Conservation (phyloP, 2,888 invertebrate genomes). For the Ophioninae sp. region DNA sequence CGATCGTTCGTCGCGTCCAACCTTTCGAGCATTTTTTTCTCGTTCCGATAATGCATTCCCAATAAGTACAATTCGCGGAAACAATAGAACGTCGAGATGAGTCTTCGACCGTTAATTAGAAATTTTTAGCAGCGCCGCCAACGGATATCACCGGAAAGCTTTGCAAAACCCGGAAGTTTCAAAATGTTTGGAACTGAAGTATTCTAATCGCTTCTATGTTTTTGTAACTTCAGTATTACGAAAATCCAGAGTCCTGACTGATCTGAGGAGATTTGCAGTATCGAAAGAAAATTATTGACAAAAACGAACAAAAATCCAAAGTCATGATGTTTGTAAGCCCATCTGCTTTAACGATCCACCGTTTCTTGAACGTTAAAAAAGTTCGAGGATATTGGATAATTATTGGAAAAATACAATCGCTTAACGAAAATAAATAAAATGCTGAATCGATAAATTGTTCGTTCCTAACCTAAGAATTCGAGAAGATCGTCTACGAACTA, state of each 20-base stretch:
- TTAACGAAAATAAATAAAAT: not conserved
- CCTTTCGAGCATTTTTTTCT: not conserved
- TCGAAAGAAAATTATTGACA: too few relatives aligned
- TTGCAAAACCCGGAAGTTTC: not conserved
- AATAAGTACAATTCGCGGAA: not conserved
- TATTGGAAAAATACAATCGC: not conserved
- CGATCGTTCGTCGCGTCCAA: not conserved
- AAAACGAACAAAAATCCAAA: too few relatives aligned
- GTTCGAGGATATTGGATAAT: not conserved
- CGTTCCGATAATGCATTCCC: not conserved
- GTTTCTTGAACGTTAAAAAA: not conserved
- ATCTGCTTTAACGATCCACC: too few relatives aligned
- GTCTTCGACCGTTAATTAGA: not conserved
- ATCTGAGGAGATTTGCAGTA: too few relatives aligned
- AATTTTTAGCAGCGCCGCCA: slow-evolving; percentile 13
- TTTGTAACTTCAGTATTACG: not conserved
- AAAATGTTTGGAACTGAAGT: not conserved
- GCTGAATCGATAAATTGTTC: too few relatives aligned
- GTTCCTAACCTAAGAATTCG: not conserved
- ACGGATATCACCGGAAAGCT: not conserved
- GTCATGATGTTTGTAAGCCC: too few relatives aligned
- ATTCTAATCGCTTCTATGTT: not conserved
- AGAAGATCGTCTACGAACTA: not conserved
- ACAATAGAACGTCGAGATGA: not conserved
- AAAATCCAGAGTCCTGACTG: not conserved